Evolutionary conservation across 2,888 invertebrate species (phyloP), one percentile per base, ranked within the genome.

Genomic region (Dolichomitus sp.): DNA sequence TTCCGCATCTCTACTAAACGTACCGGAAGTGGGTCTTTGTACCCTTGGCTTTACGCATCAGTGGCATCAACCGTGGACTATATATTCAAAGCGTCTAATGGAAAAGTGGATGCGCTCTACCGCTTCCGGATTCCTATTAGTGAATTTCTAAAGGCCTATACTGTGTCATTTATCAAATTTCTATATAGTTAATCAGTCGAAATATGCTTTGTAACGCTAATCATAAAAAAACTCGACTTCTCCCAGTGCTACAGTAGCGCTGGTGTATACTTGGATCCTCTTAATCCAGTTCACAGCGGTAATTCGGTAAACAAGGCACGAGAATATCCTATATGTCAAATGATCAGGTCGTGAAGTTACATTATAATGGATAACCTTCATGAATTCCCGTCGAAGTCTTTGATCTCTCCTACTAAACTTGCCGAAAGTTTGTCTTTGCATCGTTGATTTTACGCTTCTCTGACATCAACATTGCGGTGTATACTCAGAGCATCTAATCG

Each of bases 371-470:
- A 23, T 23, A 23, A 80, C 65, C 65, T 66, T 76, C 65, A 81
- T 81, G 80, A 76, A 70, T 75, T 76, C 65, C 45, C 48, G 70
- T 66, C 48, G n/a, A 42, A 65, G 70, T 57, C 57, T 50, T 66
- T 5, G 65, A 81, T 80, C 63, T 57, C 50, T 65, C 69, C 52
- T 52, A 7, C 17, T 37, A 75, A 76, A 70, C 74, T 61, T 59
- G 54, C 69, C 63, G 69, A 23, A 75, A 57, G 75, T 70, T 45
- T 69, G 63, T 52, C 50, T 63, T 63, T 63, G 50, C 65, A 54
- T 59, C 68, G 17, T 66, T 42, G 59, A 50, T 68, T 33, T 30
- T 19, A 30, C 11, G 59, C 37, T 63, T 45, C n/a, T 40, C 42
- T n/a, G 14, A 5, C 65, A 61, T 37, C 17, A 19, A 11, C 19